Evolutionary conservation across 2,113 vertebrate species (phyloP).

Genomic region (Lipotes vexillifer): DNA sequence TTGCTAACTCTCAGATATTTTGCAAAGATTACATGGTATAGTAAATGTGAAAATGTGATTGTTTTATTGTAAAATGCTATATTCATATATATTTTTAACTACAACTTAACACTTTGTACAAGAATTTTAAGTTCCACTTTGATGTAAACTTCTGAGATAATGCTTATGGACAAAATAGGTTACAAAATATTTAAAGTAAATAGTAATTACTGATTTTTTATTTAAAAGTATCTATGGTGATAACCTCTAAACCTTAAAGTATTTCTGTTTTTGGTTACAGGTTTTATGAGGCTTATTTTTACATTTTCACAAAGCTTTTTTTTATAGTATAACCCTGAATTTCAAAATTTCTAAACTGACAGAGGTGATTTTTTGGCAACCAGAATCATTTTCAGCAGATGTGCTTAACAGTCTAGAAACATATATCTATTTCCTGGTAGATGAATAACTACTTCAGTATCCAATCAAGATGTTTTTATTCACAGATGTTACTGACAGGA

Average conservation of each 20-base stretch:
- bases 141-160: not conserved
- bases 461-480: constrained; percentile 6
- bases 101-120: not conserved
- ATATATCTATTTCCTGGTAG: not conserved
- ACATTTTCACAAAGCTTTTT: not conserved
- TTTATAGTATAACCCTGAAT: not conserved
- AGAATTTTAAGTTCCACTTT: not conserved
- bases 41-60: not conserved
- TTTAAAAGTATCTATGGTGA: not conserved
- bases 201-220: not conserved
- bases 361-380: not conserved
- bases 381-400: not conserved
- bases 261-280: not conserved
- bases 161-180: not conserved
- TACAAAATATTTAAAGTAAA: not conserved
- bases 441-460: not conserved
- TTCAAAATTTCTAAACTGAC: constrained; percentile 7
- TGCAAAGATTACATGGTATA: not conserved
- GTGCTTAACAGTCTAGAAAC: not conserved
- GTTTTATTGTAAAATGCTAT: not conserved
- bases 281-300: not conserved
- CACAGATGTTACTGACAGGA: not conserved
- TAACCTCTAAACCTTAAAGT: not conserved
- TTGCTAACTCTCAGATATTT: not conserved
- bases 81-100: not conserved